Base-by-base conservation (phyloP, 2,113 vertebrate genomes). In the Prunella fulvescens region DNA sequence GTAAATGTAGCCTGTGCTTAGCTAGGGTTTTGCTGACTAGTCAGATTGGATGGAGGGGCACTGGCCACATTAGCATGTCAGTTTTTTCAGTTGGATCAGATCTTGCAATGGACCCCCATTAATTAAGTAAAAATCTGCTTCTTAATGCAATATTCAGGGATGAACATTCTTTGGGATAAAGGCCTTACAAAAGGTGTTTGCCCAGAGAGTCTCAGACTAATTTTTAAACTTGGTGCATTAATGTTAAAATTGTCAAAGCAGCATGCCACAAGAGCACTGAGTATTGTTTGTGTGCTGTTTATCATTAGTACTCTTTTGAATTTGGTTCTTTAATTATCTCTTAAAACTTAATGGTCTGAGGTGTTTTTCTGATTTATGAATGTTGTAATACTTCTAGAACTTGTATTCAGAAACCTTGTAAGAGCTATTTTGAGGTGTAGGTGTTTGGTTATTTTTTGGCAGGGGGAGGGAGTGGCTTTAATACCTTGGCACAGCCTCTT, bases 1-100 rank as follows among this genome's bases (percentile, higher is more conserved):
- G 82, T 97, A 88, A 83, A 90, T 72, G 71, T 44, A 54, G 88
- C 60, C 51, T 73, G 86, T 66, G 45, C 42, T 86, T 88, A 92
- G 71, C 71, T 39, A 8, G 39, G 26, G 18, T 62, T 95, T 90
- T 93, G 80, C 95, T 92, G 92, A 83, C 72, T 54, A 88, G 54
- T 58, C 80, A 78, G 50, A 50, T 92, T 86, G 66, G 58, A n/a
- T 78, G 64, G 74, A 81, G 92, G 67, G 80, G 23, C 51, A 39
- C 18, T 70, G 76, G 33, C 33, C 29, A 12, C 54, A 9, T 80
- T 70, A 81, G 12, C 42, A 4, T 73, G 71, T 69, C 44, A 56
- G 37, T 33, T 62, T 86, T 65, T 83, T 74, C 26, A n/a, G 15
- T 66, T 77, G 22, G 74, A 35, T 79, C 26, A 23, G 40, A 23